Base-by-base conservation (phyloP, 2,888 invertebrate species). In the Andrena fulva region DNA sequence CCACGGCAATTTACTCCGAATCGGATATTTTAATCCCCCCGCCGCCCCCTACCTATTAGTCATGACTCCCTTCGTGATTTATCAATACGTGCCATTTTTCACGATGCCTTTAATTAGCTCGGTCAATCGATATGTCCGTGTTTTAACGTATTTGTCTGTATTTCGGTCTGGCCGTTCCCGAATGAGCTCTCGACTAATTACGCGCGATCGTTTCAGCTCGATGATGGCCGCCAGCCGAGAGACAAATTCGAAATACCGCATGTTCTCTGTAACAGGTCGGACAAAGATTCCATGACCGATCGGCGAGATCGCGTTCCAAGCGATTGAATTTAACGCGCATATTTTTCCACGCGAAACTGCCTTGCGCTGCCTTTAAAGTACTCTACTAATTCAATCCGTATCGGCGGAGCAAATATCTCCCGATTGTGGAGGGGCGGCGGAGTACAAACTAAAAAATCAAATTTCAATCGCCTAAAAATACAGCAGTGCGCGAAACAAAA, bases 1-100 rank as follows among this genome's bases (percentile, higher is more conserved):
- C 60, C 31, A 24, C 33, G 62, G 62, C 67, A 63, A 80, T 79
- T 75, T 50, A 56, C 59, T 20, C 70, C 75, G 52, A 80, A 74
- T 80, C 76, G 71, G 75, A 76, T 69, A 82, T 76, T 80, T 80
- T 80, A 80, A 80, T 82, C 73, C 56, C 24, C 75, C 52, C 20
- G 20, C 20, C 20, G 20, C 20, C 20, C 20, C 20, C 20, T 20
- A 74, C 76, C 35, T 35, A 35, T 35, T 82, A 72, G 68, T 42
- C 62, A 33, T 12, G 68, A 60, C 33, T 59, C 69, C 29, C 27
- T 8, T 42, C 68, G 76, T 72, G 80, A 69, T 72, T 72, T 68
- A 82, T 80, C 80, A 75, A 12, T 27, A 24, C 59, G 71, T 71
- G 31, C 56, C 52, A 76, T 80, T 80, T 82, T 82, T 82, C 68